Evolutionary conservation across 2,888 invertebrate genomes (phyloP), one percentile per base, ranked within the genome.

Genomic region (Fragum fragum): DNA sequence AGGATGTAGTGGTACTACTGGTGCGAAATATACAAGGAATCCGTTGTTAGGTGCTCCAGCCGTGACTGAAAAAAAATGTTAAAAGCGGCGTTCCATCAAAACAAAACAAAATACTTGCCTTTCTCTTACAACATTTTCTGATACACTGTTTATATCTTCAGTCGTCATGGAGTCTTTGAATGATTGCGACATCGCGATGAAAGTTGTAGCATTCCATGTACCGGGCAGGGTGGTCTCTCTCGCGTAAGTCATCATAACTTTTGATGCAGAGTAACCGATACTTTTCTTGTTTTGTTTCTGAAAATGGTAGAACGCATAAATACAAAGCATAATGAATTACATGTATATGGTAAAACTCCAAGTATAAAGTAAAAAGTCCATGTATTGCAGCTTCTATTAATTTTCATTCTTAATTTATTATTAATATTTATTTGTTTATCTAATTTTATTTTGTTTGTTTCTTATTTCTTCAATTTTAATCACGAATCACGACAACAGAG

Each of bases 141-240:
- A 52, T 21, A 78, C 42, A 32, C 39, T 55, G 39, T 29, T 57
- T 21, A 78, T 68, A 47, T 73, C 78, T 9, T 73, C 32, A 14
- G 55, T 28, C 21, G 73, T 66, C 16, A 78, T 23, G 3, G 69
- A 66, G 39, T 21, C 36, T n/a, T 39, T 71, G 16, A 78, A 21
- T 9, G 18, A 6, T 18, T 23, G 26, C 18, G 61, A 29, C 21
- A 69, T 36, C 9, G 28, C 32, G 1, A 55, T 47, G 29, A 73
- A 36, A 21, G 55, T 23, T 3, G 26, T 23, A 21, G 28, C 28
- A 28, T 53, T 29, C 78, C 73, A 73, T 11, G 42, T 14, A 47
- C 26, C 52, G 36, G 72, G 77, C 0, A 23, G 18, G 5, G n/a
- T 26, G 9, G 32, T 28, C 53, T 63, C 52, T 21, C 72, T 53